Conservation (phyloP, 35 echinoderm and acorn worm genomes). For the Lytechinus variegatus region DNA sequence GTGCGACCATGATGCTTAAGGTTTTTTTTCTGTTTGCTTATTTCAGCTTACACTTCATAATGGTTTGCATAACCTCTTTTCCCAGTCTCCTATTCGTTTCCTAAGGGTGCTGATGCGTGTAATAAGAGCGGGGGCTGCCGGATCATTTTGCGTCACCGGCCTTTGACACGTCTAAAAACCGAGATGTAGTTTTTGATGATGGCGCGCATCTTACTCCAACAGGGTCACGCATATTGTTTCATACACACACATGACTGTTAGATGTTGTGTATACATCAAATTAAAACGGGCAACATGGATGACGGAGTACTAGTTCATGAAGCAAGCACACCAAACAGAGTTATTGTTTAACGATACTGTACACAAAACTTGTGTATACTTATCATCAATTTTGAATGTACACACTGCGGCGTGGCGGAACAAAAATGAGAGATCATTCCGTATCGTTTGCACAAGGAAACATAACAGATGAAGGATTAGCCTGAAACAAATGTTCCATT, state of each 20-base stretch:
- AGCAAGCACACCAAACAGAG: background rate
- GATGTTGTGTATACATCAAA: background rate
- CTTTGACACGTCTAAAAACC: background rate
- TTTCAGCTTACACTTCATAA: conserved; percentile 32
- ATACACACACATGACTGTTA: background rate
- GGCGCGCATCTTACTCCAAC: background rate
- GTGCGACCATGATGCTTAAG: background rate
- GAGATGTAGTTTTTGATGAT: background rate
- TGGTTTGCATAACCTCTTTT: conserved; percentile 43
- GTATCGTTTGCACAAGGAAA: background rate
- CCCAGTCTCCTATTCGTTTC: background rate
- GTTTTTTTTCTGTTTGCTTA: background rate
- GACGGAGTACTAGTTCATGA: background rate
- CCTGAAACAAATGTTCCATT: background rate
- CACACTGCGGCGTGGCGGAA: background rate
- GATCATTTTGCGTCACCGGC: background rate
- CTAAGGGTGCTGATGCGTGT: conserved; percentile 18
- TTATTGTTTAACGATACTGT: background rate
- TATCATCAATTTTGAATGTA: background rate
- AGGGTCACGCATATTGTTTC: background rate
- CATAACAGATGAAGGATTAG: background rate
- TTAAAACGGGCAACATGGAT: background rate
- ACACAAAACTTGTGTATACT: background rate
- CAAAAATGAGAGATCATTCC: background rate
- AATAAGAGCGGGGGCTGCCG: background rate